Conservation (phyloP, 2,888 invertebrate genomes). For the Sesia apiformis region DNA sequence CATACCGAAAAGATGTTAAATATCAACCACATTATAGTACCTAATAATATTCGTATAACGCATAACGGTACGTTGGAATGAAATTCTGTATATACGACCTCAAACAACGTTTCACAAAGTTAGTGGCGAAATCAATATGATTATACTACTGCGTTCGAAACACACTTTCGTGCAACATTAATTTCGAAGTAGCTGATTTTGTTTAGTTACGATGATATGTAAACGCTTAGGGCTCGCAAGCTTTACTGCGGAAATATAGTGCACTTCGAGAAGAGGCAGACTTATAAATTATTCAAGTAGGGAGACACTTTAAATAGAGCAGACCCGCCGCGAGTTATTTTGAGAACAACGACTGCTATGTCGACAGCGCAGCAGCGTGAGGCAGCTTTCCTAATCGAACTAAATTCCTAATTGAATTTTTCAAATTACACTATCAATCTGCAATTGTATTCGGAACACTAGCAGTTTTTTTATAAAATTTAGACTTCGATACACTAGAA, state of each 20-base stretch:
- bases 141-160: neutral
- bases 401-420: too few species aligned
- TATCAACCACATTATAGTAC: too few species aligned
- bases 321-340: conserved; percentile 57
- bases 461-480: too few species aligned
- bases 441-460: too few species aligned
- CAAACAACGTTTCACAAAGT: neutral
- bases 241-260: conserved; percentile 56
- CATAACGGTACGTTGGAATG: neutral
- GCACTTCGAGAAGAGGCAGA: conserved; percentile 53
- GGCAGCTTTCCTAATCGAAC: too few species aligned
- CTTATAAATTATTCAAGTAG: conserved; percentile 72
- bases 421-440: too few species aligned
- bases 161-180: neutral
- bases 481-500: too few species aligned
- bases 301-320: conserved; percentile 68
- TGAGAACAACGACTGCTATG: conserved; percentile 33
- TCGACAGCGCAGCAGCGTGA: neutral
- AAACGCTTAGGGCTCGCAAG: conserved; percentile 20
- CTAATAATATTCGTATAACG: too few species aligned
- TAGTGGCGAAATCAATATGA: neutral
- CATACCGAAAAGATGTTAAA: too few species aligned
- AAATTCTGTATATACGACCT: neutral
- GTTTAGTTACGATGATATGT: neutral
- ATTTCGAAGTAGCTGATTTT: neutral